These are phyloP conservation scores for Amblyteles armatorius DNA, from an alignment of 2,888 invertebrate species.

Conservation along the genomic window DNA sequence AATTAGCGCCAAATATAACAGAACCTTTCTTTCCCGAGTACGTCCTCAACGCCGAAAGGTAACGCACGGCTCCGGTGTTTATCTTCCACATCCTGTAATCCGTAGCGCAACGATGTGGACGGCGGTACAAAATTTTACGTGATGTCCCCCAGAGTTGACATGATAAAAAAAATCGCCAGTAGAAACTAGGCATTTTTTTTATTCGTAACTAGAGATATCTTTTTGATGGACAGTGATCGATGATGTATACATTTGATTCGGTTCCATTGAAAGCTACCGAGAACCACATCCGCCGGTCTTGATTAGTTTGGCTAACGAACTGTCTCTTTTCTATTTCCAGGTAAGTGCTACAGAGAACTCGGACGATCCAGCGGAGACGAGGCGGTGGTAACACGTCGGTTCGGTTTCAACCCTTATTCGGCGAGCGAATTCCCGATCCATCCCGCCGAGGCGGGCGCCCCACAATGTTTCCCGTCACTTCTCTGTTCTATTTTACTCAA, in stretches of 20 bases:
- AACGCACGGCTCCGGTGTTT: not conserved
- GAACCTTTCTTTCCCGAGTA: not conserved
- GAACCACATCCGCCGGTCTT: constrained; percentile 31
- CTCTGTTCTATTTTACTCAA: constrained; percentile 57
- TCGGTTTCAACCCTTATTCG: constrained; percentile 46
- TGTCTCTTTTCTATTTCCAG: constrained; percentile 50
- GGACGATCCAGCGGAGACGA: constrained; percentile 2
- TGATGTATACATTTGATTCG: constrained; percentile 29
- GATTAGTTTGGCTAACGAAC: constrained; percentile 55
- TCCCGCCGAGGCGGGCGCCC: constrained; percentile 54
- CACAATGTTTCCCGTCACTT: constrained; percentile 62
- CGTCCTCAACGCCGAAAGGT: not conserved
- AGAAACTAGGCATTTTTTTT: too few relatives aligned
- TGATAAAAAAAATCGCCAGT: too few relatives aligned
- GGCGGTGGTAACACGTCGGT: constrained; percentile 46
- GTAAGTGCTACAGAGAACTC: constrained; percentile 51
- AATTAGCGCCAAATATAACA: too few relatives aligned
- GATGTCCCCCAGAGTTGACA: too few relatives aligned
- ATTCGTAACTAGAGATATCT: not conserved
- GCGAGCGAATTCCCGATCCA: constrained; percentile 32
- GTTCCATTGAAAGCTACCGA: not conserved
- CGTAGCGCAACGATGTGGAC: too few relatives aligned
- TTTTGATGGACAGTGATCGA: not conserved
- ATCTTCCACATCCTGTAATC: not conserved
- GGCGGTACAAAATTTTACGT: too few relatives aligned